Evolutionary conservation across 2,113 vertebrate genomes (phyloP).

Genomic region (Melanerpes formicivorus): DNA sequence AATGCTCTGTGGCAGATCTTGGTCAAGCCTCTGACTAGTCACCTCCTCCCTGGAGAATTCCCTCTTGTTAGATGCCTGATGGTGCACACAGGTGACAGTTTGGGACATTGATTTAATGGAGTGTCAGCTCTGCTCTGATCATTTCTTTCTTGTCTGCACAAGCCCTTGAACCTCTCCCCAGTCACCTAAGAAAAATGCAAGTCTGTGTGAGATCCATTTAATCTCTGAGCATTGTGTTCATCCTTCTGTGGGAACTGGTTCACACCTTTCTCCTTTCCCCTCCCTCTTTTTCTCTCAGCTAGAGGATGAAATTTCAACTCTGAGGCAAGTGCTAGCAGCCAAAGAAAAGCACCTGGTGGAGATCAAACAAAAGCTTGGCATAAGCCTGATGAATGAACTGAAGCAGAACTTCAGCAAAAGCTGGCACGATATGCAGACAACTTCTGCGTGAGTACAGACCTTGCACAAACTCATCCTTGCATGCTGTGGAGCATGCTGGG

Average conservation of each 20-base stretch:
- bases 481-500: background rate
- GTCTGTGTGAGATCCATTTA: background rate
- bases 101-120: background rate
- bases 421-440: constrained; percentile 95
- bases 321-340: constrained; percentile 91
- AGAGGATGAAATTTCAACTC: constrained; percentile 94
- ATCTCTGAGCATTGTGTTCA: background rate
- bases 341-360: constrained; percentile 94
- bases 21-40: background rate
- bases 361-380: constrained; percentile 91
- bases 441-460: constrained; percentile 87
- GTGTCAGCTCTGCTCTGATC: background rate
- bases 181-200: fast-evolving
- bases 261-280: background rate
- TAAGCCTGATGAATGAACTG: constrained; percentile 88
- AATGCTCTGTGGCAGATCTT: background rate
- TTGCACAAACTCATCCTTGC: background rate
- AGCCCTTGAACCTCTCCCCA: background rate
- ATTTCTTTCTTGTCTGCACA: background rate
- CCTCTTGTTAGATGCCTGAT: background rate
- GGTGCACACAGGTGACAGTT: background rate
- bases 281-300: constrained; percentile 74
- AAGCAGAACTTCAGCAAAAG: constrained; percentile 91
- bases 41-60: background rate
- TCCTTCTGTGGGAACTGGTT: background rate